Base-by-base conservation (phyloP, 2,113 vertebrate species). In the Archocentrus centrarchus region DNA sequence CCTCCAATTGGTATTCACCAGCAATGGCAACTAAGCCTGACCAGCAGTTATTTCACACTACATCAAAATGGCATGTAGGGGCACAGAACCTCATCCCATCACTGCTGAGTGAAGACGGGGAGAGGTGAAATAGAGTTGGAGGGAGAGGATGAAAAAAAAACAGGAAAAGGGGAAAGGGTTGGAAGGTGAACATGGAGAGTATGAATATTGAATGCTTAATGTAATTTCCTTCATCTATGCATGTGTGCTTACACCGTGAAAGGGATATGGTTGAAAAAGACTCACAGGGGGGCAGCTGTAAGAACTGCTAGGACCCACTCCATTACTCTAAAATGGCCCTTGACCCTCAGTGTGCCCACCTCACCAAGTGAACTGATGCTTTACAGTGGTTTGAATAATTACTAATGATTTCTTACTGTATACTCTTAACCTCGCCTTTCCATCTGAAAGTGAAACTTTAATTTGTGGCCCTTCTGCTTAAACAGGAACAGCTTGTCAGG, bases 11-110 rank as follows among this genome's bases (percentile, higher is more conserved):
- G 81, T 90, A 91, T 93, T 94, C 93, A 92, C 83, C 83, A 20
- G 61, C 80, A 77, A 79, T 81, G 82, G 39, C 53, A 62, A 75
- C 66, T 60, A 55, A 89, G 77, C 83, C 87, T 53, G 70, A 76
- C 81, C 84, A 35, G 87, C 81, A 82, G 85, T 92, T 91, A 93
- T 92, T 95, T 94, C 91, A 92, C 91, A 89, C 91, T 89, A 88
- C 85, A 91, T 93, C 92, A 89, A 92, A 85, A 91, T 81, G 80
- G 75, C 85, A 86, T 91, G 90, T 89, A 83, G 78, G 84, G 53
- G 84, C 80, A 83, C 80, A 82, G 24, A 11, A 79, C 60, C 82
- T 81, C 64, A 82, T 80, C 78, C 62, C 30, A 39, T 24, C 32
- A 11, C 58, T 27, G 77, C 60, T 62, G 77, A 75, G 60, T 14